These are phyloP conservation scores for Caenorhabditis parvicauda DNA, from an alignment of 2,888 invertebrate species.

Conservation along the genomic window DNA sequence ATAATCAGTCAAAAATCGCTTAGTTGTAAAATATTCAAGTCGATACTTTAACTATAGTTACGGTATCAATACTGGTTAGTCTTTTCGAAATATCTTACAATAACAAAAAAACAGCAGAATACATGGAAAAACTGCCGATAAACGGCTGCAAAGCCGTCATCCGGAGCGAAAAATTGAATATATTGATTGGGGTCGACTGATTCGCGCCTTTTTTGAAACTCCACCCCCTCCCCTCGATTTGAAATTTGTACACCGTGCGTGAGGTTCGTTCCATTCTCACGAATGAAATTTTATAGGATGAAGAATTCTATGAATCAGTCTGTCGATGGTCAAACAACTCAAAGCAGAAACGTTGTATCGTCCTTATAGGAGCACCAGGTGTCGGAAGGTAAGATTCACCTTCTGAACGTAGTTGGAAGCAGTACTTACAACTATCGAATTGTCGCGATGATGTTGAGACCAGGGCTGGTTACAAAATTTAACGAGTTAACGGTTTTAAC, in stretches of 20 bases:
- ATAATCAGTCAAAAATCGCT: too few species aligned
- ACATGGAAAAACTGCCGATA: neutral
- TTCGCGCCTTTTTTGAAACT: neutral
- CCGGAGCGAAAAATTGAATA: neutral
- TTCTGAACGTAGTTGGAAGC: too few species aligned
- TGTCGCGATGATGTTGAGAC: too few species aligned
- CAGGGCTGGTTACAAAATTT: too few species aligned
- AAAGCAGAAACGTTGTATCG: slow-evolving; percentile 73
- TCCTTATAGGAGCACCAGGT: slow-evolving; percentile 90
- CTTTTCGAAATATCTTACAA: too few species aligned
- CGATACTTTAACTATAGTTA: too few species aligned
- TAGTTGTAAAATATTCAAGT: too few species aligned
- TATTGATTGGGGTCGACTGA: neutral
- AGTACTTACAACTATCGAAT: too few species aligned
- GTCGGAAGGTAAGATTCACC: slow-evolving; percentile 74
- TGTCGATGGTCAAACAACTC: slow-evolving; percentile 22
- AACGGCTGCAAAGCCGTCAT: too few species aligned
- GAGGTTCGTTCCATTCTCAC: neutral
- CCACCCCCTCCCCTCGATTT: too few species aligned
- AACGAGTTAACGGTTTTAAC: too few species aligned
- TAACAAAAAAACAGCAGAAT: neutral
- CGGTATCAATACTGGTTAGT: too few species aligned
- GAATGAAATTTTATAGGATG: slow-evolving; percentile 12
- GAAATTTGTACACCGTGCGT: neutral
- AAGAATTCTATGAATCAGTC: slow-evolving; percentile 32